A percentile compares a stretch with the other conserved stretches of the same genome.
These are phyloP conservation scores for Anticlea derivata DNA, from an alignment of 2,888 invertebrate genomes.

Conservation along the genomic window DNA sequence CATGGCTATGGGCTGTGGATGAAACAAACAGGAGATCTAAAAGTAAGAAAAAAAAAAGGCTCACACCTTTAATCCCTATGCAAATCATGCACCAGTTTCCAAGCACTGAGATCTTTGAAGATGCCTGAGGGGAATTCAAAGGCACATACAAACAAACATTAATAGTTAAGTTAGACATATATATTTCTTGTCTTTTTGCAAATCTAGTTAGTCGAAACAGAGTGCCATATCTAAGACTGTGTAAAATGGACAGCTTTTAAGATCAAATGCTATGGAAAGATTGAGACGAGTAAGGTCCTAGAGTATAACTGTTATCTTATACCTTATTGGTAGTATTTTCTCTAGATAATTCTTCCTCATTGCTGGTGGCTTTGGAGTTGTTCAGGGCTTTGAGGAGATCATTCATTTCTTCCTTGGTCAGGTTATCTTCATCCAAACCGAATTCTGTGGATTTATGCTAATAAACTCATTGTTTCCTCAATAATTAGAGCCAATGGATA, in stretches of 20 bases:
- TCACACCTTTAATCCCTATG: too few species aligned
- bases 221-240: not conserved
- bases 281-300: too few species aligned
- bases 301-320: not conserved
- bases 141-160: too few species aligned
- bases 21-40: too few species aligned
- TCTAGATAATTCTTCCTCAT: conserved; percentile 60
- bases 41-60: too few species aligned
- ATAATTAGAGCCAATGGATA: not conserved
- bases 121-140: too few species aligned
- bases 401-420: conserved; percentile 75
- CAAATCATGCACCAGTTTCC: too few species aligned
- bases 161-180: too few species aligned
- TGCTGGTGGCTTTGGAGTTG: conserved; percentile 68
- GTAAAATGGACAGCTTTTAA: not conserved
- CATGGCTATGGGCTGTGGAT: conserved; percentile 5
- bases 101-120: too few species aligned
- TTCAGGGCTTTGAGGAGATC: conserved; percentile 72
- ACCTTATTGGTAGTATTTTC: conserved; percentile 50
- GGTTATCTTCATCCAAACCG: conserved; percentile 74
- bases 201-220: not conserved
- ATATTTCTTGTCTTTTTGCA: too few species aligned
- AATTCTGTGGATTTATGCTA: conserved; percentile 55
- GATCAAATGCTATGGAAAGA: too few species aligned
- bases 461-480: not conserved